These are phyloP conservation scores for Spodoptera exigua DNA, from an alignment of 2,888 invertebrate genomes.

Conservation along the genomic window DNA sequence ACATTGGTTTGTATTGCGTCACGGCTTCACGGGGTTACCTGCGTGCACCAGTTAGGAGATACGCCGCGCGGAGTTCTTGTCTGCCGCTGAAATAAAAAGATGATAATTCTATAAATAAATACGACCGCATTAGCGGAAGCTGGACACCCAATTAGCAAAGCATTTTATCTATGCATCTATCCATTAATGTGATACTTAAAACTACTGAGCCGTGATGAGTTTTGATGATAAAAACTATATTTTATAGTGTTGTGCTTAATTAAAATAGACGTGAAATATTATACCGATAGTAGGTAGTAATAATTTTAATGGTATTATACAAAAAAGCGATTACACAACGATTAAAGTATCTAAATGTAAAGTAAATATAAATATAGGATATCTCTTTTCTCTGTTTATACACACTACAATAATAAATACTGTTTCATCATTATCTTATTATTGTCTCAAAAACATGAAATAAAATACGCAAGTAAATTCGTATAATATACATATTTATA, in stretches of 20 bases:
- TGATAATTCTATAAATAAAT: constrained; percentile 30
- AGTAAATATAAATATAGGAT: too few relatives aligned
- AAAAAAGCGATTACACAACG: too few relatives aligned
- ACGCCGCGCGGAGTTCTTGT: constrained; percentile 2
- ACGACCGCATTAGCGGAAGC: constrained; percentile 37
- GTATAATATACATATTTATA: too few relatives aligned
- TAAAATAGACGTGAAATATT: constrained; percentile 37
- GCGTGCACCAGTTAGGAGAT: constrained; percentile 8
- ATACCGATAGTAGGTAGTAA: constrained; percentile 4
- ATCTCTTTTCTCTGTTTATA: too few relatives aligned
- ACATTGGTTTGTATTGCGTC: constrained; percentile 24
- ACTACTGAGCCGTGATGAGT: constrained; percentile 47
- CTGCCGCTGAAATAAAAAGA: constrained; percentile 19
- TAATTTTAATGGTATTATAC: constrained; percentile 9
- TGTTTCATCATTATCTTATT: not conserved
- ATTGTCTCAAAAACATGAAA: constrained; percentile 34
- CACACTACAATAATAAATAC: too few relatives aligned
- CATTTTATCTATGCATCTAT: constrained; percentile 39
- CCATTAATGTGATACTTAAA: constrained; percentile 37
- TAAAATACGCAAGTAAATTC: constrained; percentile 34
- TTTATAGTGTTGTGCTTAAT: constrained; percentile 34
- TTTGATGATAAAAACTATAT: constrained; percentile 39
- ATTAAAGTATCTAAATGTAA: too few relatives aligned
- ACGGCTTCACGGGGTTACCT: constrained; percentile 29
- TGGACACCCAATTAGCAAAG: constrained; percentile 50